Evolutionary conservation across 2,888 invertebrate genomes (phyloP), one percentile per base, ranked within the genome.

Genomic region (Coelogynopora nodosa): DNA sequence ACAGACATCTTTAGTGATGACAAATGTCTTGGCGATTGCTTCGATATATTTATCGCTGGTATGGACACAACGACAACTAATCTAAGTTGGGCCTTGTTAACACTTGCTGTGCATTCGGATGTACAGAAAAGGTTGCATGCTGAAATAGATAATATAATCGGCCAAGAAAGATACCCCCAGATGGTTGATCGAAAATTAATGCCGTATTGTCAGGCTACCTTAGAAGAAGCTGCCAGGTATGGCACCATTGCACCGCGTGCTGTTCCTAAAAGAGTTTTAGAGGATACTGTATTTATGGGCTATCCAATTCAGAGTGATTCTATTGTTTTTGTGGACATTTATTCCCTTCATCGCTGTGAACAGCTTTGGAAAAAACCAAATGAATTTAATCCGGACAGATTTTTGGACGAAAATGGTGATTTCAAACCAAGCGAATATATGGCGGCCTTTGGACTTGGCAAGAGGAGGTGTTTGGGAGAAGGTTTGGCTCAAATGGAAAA

Each of bases 61-160:
- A 85, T 67, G 26, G 85, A 85, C 49, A 85, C 85, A 0, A 85
- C 85, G 28, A 85, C 85, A 28, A 67, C 27, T 67, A 85, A 29
- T 28, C 30, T 85, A 13, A 85, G 67, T 67, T 85, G 85, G 85
- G 30, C 31, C 18, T 1, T 67, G 0, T 23, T 85, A 2, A 85
- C 67, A 5, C 26, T 85, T 2, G 27, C 67, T 23, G 0, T 81
- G 1, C 28, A 85, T 13, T 1, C 67, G 26, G 67, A 23, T 1
- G 28, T 85, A 5, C 85, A 85, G 30, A 26, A 2, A 0, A 18
- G 67, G 18, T 0, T 85, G 18, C 18, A 29, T n/a, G 49, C 26
- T 10, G 85, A 85, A 74, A 27, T 85, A n/a, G 74, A 85, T 0
- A 23, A 26, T 0, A 23, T 26, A 5, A 74, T 74, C 2, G 74